Conservation (phyloP, 92 coral and sea anemone genomes). For the Parazoanthus swiftii region DNA sequence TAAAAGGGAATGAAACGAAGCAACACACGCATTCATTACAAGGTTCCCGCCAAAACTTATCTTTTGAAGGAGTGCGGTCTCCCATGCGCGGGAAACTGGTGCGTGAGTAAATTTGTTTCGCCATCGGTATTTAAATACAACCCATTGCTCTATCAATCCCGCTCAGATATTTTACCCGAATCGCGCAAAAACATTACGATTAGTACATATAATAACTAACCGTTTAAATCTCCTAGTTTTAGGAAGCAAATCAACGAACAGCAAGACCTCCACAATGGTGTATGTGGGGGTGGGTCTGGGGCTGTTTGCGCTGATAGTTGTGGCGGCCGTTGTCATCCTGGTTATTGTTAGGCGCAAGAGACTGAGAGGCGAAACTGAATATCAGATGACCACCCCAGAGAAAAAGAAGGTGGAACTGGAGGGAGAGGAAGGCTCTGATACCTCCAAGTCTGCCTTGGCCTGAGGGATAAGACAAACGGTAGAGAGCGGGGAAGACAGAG, state of each 20-base stretch:
- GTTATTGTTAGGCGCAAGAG: background rate
- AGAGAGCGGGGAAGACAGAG: background rate
- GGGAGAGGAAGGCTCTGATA: background rate
- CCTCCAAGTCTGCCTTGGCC: background rate
- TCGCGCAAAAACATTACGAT: no score
- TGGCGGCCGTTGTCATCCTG: background rate
- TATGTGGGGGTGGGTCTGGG: conserved; percentile 19
- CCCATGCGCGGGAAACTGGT: no score
- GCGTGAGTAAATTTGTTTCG: no score
- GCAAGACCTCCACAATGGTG: background rate
- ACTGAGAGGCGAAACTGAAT: background rate
- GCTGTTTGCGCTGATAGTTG: background rate
- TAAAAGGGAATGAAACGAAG: no score
- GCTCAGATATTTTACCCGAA: no score
- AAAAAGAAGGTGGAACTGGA: background rate
- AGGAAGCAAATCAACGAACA: background rate
- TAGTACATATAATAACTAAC: no score
- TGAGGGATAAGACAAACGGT: background rate
- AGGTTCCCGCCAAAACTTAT: no score
- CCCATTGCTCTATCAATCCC: no score
- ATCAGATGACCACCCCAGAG: background rate
- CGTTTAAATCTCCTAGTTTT: background rate
- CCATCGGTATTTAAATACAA: no score
- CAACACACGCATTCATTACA: no score
- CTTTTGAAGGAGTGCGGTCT: no score